Evolutionary conservation across 2,888 invertebrate species (phyloP).

Genomic region (Scaptomyza parva): DNA sequence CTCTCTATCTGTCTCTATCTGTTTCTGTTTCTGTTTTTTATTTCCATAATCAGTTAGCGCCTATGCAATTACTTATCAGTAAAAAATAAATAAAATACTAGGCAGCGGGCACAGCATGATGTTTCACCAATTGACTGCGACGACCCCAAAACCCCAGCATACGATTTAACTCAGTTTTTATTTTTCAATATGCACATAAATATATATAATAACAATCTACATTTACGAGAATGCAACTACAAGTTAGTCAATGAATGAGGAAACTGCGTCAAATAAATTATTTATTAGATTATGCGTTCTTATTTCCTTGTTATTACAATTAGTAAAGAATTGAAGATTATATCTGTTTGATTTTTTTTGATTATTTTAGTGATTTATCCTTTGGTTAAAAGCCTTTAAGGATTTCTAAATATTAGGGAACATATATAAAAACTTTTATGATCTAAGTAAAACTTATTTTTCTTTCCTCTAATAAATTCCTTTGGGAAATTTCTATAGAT

Average conservation of each 20-base stretch:
- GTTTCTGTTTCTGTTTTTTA: constrained; percentile 4
- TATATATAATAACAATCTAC: neutral
- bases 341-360: too few species aligned
- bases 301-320: too few species aligned
- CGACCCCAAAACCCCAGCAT: constrained; percentile 45
- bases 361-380: too few species aligned
- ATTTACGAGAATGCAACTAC: neutral
- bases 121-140: constrained; percentile 55
- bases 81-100: neutral
- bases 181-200: neutral
- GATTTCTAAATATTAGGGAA: too few species aligned
- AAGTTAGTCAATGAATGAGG: constrained; percentile 33
- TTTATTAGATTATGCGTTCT: constrained; percentile 1
- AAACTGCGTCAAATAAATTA: constrained; percentile 18
- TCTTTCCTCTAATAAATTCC: too few species aligned
- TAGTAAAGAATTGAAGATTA: too few species aligned
- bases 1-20: too few species aligned
- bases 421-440: too few species aligned
- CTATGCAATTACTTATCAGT: constrained; percentile 55
- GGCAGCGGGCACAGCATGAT: constrained; percentile 63
- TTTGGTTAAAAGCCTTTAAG: too few species aligned
- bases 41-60: constrained; percentile 52
- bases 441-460: too few species aligned
- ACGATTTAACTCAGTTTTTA: constrained; percentile 16
- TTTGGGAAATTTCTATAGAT: too few species aligned